Base-by-base conservation (phyloP, 1,140 invertebrate genomes). In the Branchinecta lynchi region DNA sequence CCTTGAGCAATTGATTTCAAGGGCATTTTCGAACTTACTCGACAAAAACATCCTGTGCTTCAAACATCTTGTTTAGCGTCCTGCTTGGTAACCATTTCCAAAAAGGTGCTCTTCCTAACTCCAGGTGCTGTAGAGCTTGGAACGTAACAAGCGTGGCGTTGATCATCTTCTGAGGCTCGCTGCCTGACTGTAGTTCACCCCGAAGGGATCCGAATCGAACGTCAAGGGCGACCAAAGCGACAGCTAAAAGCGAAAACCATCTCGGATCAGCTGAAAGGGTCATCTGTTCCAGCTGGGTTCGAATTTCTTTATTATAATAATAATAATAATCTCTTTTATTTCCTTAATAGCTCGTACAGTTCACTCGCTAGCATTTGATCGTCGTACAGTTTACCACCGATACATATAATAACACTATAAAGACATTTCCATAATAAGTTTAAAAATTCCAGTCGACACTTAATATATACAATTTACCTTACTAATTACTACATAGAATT, bases 301-400 rank as follows among this genome's bases (percentile, higher is more conserved):
- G 8, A 6, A 7, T 67, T 74, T 83, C 86, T 86, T 81, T 91
- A 89, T 91, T 84, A 92, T 90, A 44, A 93, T 80, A 3, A 89
- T 87, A 88, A 89, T n/a, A n/a, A n/a, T n/a, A n/a, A n/a, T n/a
- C n/a, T n/a, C n/a, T n/a, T n/a, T n/a, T n/a, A n/a, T n/a, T n/a
- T n/a, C n/a, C n/a, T n/a, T n/a, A n/a, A n/a, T n/a, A n/a, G n/a
- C n/a, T n/a, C n/a, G n/a, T n/a, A n/a, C n/a, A n/a, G n/a, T n/a
- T n/a, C n/a, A n/a, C n/a, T n/a, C n/a, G n/a, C n/a, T n/a, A n/a
- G n/a, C n/a, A n/a, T n/a, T n/a, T n/a, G n/a, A n/a, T n/a, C n/a
- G n/a, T n/a, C n/a, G n/a, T n/a, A n/a, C n/a, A n/a, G n/a, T n/a
- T n/a, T n/a, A n/a, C n/a, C n/a, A n/a, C n/a, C n/a, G n/a, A n/a